Evolutionary conservation across 1,140 invertebrate species (phyloP), one percentile per base, ranked within the genome.

Genomic region (Scylla paramamosain): DNA sequence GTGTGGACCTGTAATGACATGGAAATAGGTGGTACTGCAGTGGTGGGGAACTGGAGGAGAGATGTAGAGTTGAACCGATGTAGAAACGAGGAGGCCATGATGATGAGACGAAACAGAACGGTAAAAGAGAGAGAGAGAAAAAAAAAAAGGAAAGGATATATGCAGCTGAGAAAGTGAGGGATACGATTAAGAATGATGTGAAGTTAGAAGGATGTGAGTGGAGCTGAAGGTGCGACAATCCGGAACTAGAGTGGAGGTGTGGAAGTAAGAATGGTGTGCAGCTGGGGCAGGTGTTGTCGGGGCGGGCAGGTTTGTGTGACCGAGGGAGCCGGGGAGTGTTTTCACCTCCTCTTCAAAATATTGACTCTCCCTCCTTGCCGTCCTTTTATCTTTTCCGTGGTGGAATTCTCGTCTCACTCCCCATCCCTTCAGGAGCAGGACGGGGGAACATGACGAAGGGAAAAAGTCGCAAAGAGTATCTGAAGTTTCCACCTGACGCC

Each of bases 261-360:
- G 20, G 52, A 39, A 59, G 52, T 59, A 4, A 0, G 10, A 20
- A 59, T 4, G 52, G 52, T 77, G 67, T 77, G 25, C 67, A 77
- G 67, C 25, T 25, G n/a, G n/a, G 67, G 67, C 67, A 77, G 67
- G 25, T 77, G 67, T 77, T 25, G n/a, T 25, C 12, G 67, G n/a
- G 67, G 25, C 67, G n/a, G 25, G 67, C 10, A 77, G 67, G 67
- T 77, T 59, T 59, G 67, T 77, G 67, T 77, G 67, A n/a, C 67
- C 25, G 67, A 77, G n/a, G 67, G 67, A n/a, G 0, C 67, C 6
- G 67, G n/a, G 67, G 25, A 77, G 67, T 77, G 67, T 77, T 77
- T 77, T 77, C 67, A 77, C 67, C 67, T 77, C 67, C 67, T 77
- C 67, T 77, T 77, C 67, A 77, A 77, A 77, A 77, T 77, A 77